Conservation (phyloP, 2,113 vertebrate genomes). For the Oncorhynchus nerka region DNA sequence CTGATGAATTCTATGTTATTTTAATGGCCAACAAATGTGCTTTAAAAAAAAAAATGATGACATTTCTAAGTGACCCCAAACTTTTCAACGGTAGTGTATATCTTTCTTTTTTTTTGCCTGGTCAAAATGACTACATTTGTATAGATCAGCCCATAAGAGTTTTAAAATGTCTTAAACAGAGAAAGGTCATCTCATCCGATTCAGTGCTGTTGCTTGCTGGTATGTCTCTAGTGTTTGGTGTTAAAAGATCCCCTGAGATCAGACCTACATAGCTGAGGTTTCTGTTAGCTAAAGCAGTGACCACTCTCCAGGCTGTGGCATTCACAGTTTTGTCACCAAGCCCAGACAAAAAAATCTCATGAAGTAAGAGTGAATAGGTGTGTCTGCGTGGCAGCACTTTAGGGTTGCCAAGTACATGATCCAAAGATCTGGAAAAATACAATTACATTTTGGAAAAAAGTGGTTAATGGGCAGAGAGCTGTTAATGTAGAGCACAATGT, state of each 20-base stretch:
- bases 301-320: constrained; percentile 35
- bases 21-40: too few relatives aligned
- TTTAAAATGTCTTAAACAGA: background rate
- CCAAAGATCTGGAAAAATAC: too few relatives aligned
- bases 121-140: too few relatives aligned
- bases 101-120: too few relatives aligned
- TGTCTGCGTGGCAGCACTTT: constrained; percentile 19
- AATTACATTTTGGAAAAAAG: background rate
- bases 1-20: too few relatives aligned
- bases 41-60: too few relatives aligned
- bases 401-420: constrained; percentile 19
- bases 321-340: constrained; percentile 37
- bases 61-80: too few relatives aligned
- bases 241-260: background rate
- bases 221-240: background rate
- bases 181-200: background rate
- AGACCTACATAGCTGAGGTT: constrained; percentile 6
- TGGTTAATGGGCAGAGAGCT: background rate
- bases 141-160: background rate
- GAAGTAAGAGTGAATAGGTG: constrained; percentile 35
- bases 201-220: background rate
- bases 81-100: too few relatives aligned
- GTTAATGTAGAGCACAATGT: background rate
- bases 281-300: constrained; percentile 40
- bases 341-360: constrained; percentile 21